Evolutionary conservation across 2,888 invertebrate genomes (phyloP).

Genomic region (Lingula anatina): DNA sequence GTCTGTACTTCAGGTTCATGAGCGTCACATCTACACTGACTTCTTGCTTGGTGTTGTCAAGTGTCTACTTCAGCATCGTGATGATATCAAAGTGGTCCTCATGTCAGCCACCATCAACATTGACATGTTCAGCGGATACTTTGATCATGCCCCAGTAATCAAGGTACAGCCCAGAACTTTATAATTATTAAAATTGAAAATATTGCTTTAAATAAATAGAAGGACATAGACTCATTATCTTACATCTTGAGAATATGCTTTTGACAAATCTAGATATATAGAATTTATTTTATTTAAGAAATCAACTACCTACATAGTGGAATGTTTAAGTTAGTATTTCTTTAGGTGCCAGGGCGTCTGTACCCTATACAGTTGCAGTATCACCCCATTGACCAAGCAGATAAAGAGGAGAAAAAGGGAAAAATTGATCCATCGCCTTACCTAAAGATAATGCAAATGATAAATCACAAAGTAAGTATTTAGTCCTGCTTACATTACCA

Average conservation of each 20-base stretch:
- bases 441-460: conserved; percentile 76
- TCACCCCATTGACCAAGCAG: conserved; percentile 52
- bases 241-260: too few species aligned
- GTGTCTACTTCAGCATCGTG: conserved; percentile 75
- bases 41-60: conserved; percentile 84
- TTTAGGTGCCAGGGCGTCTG: conserved; percentile 84
- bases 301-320: too few species aligned
- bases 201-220: too few species aligned
- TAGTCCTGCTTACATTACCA: too few species aligned
- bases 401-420: conserved; percentile 63
- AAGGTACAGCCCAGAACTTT: too few species aligned
- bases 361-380: conserved; percentile 89
- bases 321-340: too few species aligned
- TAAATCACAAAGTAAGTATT: conserved; percentile 37
- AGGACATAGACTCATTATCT: too few species aligned
- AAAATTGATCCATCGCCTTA: conserved; percentile 90
- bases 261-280: too few species aligned
- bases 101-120: conserved; percentile 99
- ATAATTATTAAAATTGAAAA: conserved; percentile 1
- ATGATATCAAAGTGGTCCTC: conserved; percentile 73
- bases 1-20: conserved; percentile 63
- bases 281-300: too few species aligned
- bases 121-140: conserved; percentile 85
- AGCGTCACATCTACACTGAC: conserved; percentile 83
- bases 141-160: conserved; percentile 77